phyloP scores from a whole-genome alignment of 2,113 vertebrate genomes.

The Protobothrops mucrosquamatus region DNA sequence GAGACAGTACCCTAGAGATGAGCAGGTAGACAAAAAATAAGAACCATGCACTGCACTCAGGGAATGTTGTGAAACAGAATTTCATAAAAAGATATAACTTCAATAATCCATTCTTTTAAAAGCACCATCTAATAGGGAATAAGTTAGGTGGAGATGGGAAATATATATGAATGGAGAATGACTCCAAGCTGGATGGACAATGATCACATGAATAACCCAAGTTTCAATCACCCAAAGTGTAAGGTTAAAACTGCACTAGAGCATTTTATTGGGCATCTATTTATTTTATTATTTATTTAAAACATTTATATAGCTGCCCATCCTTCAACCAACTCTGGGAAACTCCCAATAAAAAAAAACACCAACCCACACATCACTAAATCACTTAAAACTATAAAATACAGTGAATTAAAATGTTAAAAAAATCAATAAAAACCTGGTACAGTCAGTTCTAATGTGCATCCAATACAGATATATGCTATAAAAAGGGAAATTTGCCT shows the following conservation, averaged over 20 bases:
- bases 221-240: background rate
- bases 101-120: background rate
- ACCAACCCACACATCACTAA: background rate
- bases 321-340: background rate
- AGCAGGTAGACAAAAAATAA: background rate
- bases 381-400: background rate
- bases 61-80: background rate
- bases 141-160: background rate
- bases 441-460: background rate
- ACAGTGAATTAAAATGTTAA: background rate
- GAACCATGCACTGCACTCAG: background rate
- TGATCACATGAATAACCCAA: background rate
- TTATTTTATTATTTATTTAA: background rate
- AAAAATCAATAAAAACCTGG: background rate
- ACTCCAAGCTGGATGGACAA: background rate
- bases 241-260: background rate
- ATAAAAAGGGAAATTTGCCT: background rate
- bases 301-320: background rate
- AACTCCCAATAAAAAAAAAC: background rate
- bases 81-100: background rate
- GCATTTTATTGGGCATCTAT: background rate
- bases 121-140: background rate
- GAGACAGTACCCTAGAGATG: background rate
- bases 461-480: background rate
- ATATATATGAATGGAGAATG: background rate